Conservation (phyloP, 2,113 vertebrate species). For the Plotosus lineatus region DNA sequence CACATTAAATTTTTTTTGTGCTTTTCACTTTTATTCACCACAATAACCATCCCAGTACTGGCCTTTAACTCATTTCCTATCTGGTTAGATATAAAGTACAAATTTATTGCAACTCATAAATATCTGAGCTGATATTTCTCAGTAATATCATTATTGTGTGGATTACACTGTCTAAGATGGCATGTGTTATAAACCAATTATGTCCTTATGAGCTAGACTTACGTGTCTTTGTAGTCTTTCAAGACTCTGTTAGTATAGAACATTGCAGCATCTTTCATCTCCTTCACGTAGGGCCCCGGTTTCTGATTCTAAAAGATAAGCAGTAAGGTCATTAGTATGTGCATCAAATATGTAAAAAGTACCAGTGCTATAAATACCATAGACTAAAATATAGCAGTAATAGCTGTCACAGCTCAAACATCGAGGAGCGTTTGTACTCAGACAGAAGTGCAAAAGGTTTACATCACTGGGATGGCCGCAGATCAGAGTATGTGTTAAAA, state of each 20-base stretch:
- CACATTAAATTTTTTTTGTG: neutral
- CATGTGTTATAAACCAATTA: neutral
- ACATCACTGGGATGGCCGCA: conserved; percentile 17
- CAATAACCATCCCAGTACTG: neutral
- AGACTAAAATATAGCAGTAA: neutral
- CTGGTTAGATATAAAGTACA: neutral
- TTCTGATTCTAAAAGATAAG: conserved; percentile 82
- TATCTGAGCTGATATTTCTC: neutral
- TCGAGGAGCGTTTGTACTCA: neutral
- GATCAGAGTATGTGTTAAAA: neutral
- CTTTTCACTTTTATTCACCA: neutral
- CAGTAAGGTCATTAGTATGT: conserved; percentile 2
- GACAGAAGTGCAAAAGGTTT: conserved; percentile 9
- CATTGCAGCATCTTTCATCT: conserved; percentile 97
- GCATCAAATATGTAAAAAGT: neutral
- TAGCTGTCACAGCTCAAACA: neutral
- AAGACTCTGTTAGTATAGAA: conserved; percentile 99
- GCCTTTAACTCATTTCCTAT: neutral
- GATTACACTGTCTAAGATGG: neutral
- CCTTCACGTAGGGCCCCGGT: conserved; percentile 96
- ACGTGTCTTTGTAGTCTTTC: conserved; percentile 97
- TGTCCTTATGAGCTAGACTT: conserved; percentile 50
- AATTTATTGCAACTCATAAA: neutral
- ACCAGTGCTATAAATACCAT: neutral
- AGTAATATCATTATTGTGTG: neutral